Evolutionary conservation across 2,113 vertebrate species (phyloP), one percentile per base, ranked within the genome.

Genomic region (Aramus guarauna): DNA sequence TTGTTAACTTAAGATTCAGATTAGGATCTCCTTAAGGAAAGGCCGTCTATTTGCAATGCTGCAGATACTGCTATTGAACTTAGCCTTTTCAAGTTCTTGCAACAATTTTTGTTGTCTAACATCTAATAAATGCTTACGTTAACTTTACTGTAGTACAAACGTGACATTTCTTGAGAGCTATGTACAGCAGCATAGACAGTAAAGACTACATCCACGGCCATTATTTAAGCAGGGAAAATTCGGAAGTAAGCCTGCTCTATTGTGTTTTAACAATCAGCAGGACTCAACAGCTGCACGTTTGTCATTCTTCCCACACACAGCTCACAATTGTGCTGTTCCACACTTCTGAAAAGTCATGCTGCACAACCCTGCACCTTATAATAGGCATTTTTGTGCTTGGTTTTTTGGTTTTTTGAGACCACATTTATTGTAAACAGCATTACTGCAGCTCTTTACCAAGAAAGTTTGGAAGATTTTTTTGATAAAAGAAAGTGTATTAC

Each of bases 151-250:
- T 5, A 43, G 58, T 9, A 58, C 45, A 60, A 13, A 59, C n/a
- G 9, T 45, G 17, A 22, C 34, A 1, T 8, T 63, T 63, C 60
- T 37, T 47, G 41, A 52, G 47, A 78, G 47, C 43, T n/a, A 29
- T 3, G 19, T 20, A 43, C 27, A 71, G 45, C 50, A 52, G 50
- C 69, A 11, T 0, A 29, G 43, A 36, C 0, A n/a, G 48, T 22
- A 41, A 39, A 11, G 36, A 12, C 18, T 26, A 18, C 34, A 82
- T 22, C 37, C 24, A 7, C 11, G 9, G 22, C 22, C 26, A 11
- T 18, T 43, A 22, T 7, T 56, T n/a, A 53, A 15, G 41, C 12
- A 69, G 60, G 15, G 26, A 52, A 45, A 21, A 76, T 4, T 12
- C 15, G 3, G 36, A 55, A 79, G 8, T 12, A 27, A 45, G 27